phyloP scores from a whole-genome alignment of 2,888 invertebrate genomes.

The Erpobdella octoculata region DNA sequence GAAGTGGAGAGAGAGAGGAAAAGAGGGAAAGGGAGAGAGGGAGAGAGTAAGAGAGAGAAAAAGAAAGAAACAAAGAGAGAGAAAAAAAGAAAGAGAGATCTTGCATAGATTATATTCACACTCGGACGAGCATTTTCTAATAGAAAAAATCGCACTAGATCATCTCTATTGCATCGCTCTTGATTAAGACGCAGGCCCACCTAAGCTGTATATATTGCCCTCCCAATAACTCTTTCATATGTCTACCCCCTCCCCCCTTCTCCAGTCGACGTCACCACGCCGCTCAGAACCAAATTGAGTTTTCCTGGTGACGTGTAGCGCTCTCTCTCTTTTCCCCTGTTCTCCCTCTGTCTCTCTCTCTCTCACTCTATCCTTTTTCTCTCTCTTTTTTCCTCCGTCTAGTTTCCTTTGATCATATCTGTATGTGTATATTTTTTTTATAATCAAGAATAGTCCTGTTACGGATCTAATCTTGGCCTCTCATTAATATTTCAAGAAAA shows the following conservation, averaged over 20 bases:
- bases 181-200: slow-evolving; percentile 15
- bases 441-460: no score
- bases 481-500: no score
- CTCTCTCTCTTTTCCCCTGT: neutral
- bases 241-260: neutral
- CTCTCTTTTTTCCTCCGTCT: no score
- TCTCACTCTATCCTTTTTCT: no score
- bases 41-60: slow-evolving; percentile 15
- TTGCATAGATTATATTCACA: no score
- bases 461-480: no score
- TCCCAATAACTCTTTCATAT: slow-evolving; percentile 2
- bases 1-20: slow-evolving; percentile 4
- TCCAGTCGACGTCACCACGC: no score
- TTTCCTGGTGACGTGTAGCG: neutral
- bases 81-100: neutral
- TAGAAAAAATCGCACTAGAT: slow-evolving; percentile 2
- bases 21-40: slow-evolving; percentile 11
- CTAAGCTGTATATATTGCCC: neutral
- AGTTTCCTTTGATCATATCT: no score
- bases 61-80: neutral
- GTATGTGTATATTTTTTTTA: no score
- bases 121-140: slow-evolving; percentile 8
- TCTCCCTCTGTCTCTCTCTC: neutral
- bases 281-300: no score
- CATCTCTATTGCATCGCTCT: slow-evolving; percentile 9